Evolutionary conservation across 1,140 invertebrate species (phyloP).

Genomic region (Scaptomyza graminum): DNA sequence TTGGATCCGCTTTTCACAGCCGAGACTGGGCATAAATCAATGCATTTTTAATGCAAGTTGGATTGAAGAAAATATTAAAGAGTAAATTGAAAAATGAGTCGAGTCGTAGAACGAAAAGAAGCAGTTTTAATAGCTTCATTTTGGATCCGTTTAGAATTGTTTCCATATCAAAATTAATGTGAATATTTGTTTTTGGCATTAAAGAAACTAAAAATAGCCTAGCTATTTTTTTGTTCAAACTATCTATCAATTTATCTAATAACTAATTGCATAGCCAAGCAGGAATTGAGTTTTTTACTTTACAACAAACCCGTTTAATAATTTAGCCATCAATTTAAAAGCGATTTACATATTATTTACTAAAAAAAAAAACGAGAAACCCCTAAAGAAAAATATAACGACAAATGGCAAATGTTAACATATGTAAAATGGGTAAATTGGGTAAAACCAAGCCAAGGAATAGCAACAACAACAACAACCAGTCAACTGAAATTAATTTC

Average conservation of each 20-base stretch:
- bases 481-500: constrained; percentile 70
- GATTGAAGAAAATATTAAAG: not conserved
- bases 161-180: too few relatives aligned
- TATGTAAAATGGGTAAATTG: constrained; percentile 57
- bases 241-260: not conserved
- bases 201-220: not conserved
- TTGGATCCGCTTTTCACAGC: constrained; percentile 18
- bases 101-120: too few relatives aligned
- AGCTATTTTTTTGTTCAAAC: not conserved
- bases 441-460: not conserved
- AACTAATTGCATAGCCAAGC: constrained; percentile 6
- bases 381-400: constrained; percentile 8
- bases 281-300: constrained; percentile 10
- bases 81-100: too few relatives aligned
- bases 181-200: not conserved
- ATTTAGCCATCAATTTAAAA: constrained; percentile 48
- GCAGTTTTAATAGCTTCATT: not conserved
- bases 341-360: constrained; percentile 35
- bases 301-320: constrained; percentile 41
- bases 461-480: constrained; percentile 51
- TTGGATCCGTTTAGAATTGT: too few relatives aligned
- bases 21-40: constrained; percentile 12
- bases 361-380: constrained; percentile 6
- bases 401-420: constrained; percentile 62
- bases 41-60: constrained; percentile 6